These are phyloP conservation scores for Aproaerema taeniolella DNA, from an alignment of 2,888 invertebrate genomes.

Conservation along the genomic window DNA sequence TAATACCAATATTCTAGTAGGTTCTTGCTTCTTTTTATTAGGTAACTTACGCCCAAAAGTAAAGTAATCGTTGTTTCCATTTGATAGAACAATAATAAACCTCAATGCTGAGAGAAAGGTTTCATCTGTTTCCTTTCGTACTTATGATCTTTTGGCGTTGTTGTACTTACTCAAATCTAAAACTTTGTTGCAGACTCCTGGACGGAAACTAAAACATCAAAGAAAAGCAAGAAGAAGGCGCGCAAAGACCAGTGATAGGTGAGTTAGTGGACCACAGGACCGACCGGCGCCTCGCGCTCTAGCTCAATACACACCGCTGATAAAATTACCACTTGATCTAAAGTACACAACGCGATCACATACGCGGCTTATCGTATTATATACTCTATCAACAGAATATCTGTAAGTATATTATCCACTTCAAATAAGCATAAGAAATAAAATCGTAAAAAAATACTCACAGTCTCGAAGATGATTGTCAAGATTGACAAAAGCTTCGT, in stretches of 20 bases:
- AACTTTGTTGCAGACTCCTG: constrained; percentile 78
- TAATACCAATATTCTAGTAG: too few species aligned
- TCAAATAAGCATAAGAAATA: constrained; percentile 8
- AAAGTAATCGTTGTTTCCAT: too few species aligned
- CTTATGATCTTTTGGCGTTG: too few species aligned
- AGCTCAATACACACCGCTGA: constrained; percentile 58
- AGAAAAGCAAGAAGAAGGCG: constrained; percentile 87
- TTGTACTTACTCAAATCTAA: too few species aligned
- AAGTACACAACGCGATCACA: not conserved
- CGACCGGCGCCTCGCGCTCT: constrained; percentile 52
- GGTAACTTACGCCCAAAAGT: too few species aligned
- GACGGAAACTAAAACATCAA: constrained; percentile 85
- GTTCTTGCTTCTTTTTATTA: too few species aligned
- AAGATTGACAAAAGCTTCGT: too few species aligned
- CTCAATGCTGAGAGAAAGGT: too few species aligned
- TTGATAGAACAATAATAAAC: too few species aligned
- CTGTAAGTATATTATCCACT: constrained; percentile 7
- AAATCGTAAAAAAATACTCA: constrained; percentile 4
- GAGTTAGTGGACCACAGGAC: constrained; percentile 40
- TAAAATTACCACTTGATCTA: constrained; percentile 42
- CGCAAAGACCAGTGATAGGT: constrained; percentile 83
- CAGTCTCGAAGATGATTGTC: too few species aligned
- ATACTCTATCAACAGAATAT: too few species aligned
- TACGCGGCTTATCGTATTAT: not conserved
- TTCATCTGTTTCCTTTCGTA: too few species aligned